Evolutionary conservation across 2,888 invertebrate species (phyloP).

Genomic region (Rugalucina vietnamica): DNA sequence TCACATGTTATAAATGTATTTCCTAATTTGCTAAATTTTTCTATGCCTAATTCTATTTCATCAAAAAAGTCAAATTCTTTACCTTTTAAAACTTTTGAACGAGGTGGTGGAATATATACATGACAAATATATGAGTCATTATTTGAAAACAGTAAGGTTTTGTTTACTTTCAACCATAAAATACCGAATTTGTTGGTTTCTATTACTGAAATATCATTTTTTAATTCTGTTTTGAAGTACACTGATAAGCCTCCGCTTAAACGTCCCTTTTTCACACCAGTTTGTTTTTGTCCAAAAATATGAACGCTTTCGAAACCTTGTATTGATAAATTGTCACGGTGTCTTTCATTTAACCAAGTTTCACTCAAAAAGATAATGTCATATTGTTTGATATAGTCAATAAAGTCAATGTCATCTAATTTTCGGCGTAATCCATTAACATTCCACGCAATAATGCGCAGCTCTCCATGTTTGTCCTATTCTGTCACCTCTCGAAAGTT

Average conservation of each 20-base stretch:
- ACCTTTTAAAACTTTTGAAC: slow-evolving; percentile 1
- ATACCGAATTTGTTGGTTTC: background rate
- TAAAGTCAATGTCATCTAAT: background rate
- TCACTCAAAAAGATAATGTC: slow-evolving; percentile 8
- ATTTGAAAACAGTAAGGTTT: background rate
- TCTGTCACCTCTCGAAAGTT: slow-evolving; percentile 4
- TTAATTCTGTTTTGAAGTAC: background rate
- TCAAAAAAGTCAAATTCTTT: slow-evolving; percentile 23
- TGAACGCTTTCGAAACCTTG: background rate
- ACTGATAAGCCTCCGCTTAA: slow-evolving; percentile 2
- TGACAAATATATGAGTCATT: slow-evolving; percentile 1
- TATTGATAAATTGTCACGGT: background rate
- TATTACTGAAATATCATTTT: background rate
- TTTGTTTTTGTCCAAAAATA: background rate
- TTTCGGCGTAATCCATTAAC: slow-evolving; percentile 6
- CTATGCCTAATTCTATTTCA: slow-evolving; percentile 10
- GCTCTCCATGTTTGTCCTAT: slow-evolving; percentile 1
- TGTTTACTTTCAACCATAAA: background rate
- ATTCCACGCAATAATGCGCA: slow-evolving; percentile 3
- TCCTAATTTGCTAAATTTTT: background rate
- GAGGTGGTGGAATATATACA: background rate
- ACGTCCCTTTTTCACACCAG: background rate
- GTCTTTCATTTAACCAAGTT: background rate
- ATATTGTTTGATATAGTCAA: background rate
- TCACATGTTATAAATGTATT: slow-evolving; percentile 8